These are phyloP conservation scores for Hipparchia semele DNA, from an alignment of 2,888 invertebrate genomes.

Conservation along the genomic window DNA sequence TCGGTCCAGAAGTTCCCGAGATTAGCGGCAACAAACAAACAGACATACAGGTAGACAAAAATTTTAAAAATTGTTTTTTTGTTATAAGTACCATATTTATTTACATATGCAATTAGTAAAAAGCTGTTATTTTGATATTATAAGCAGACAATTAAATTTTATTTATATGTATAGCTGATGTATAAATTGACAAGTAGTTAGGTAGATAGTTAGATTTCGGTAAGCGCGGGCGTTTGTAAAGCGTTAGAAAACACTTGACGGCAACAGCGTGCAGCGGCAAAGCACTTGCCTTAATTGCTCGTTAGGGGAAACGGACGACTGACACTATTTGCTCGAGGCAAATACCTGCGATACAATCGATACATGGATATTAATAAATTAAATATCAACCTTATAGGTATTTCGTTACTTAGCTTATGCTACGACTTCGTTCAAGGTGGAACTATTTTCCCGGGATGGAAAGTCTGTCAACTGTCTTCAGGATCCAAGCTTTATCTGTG, in stretches of 20 bases:
- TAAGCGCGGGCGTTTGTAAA: background rate
- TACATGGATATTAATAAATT: constrained; percentile 22
- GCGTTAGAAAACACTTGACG: constrained; percentile 29
- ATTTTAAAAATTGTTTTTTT: no score
- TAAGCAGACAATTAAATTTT: no score
- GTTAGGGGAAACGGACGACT: constrained; percentile 28
- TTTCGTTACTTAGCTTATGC: background rate
- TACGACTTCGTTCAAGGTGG: background rate
- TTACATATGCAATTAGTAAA: no score
- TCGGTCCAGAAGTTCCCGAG: no score
- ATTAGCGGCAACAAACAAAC: no score
- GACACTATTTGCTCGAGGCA: constrained; percentile 36
- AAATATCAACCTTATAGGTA: background rate
- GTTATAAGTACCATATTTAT: no score
- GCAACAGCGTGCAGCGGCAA: constrained; percentile 39
- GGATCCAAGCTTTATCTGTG: no score
- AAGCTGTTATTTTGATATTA: no score
- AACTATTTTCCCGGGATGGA: no score
- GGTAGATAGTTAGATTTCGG: background rate
- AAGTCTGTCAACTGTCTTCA: no score
- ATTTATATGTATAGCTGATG: no score
- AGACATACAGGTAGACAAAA: no score
- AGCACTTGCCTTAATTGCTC: constrained; percentile 49
- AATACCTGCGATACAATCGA: constrained; percentile 31
- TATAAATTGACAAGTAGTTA: background rate